Conservation (phyloP, 2,888 invertebrate genomes). For the Ophion slaviceki region DNA sequence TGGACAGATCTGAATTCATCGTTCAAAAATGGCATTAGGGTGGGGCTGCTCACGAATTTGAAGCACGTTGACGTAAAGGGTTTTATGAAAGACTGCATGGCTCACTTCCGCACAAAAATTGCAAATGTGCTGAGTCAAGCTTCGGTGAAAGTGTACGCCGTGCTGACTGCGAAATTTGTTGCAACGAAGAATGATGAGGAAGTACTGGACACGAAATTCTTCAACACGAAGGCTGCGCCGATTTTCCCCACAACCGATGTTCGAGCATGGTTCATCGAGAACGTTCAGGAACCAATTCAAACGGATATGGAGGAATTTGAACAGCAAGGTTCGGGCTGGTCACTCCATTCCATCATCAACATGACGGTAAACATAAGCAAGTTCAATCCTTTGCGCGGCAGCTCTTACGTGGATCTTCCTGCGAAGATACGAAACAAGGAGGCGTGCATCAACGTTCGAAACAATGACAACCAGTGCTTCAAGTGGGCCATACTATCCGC, state of each 20-base stretch:
- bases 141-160: conserved; percentile 61
- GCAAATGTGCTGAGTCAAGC: neutral
- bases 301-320: conserved; percentile 50
- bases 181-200: conserved; percentile 60
- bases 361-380: no score
- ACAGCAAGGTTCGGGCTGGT: no score
- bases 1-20: conserved; percentile 42
- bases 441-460: conserved; percentile 57
- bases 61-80: conserved; percentile 27
- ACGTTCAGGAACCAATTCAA: conserved; percentile 61
- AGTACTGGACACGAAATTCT: conserved; percentile 64
- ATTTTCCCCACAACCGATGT: conserved; percentile 69
- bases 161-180: conserved; percentile 66
- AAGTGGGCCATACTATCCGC: conserved; percentile 71
- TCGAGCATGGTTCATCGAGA: conserved; percentile 65
- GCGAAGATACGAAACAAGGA: conserved; percentile 11
- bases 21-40: conserved; percentile 31
- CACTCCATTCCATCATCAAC: no score
- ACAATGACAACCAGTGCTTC: conserved; percentile 70
- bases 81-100: conserved; percentile 35
- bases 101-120: neutral
- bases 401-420: conserved; percentile 70
- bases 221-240: conserved; percentile 65
- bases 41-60: conserved; percentile 29
- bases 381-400: conserved; percentile 50